Conservation (phyloP, 2,888 invertebrate species). For the Tupiocoris notatus region DNA sequence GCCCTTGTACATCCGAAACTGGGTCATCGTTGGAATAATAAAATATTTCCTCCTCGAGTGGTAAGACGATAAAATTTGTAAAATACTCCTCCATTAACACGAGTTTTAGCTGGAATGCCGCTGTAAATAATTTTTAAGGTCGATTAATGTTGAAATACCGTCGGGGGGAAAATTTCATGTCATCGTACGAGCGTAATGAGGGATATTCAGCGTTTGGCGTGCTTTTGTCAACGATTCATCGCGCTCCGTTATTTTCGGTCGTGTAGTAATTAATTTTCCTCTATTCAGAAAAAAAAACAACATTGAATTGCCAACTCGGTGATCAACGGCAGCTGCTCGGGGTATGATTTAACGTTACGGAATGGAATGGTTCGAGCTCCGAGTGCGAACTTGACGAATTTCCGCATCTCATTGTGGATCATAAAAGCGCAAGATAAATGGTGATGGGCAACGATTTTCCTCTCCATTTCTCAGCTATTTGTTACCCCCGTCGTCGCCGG, state of each 20-base stretch:
- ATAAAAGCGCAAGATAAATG: slow-evolving; percentile 23
- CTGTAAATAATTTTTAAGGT: too few species aligned
- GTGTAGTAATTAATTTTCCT: background rate
- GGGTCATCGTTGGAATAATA: too few species aligned
- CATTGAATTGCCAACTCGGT: background rate
- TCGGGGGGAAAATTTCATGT: too few species aligned
- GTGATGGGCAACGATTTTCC: slow-evolving; percentile 32
- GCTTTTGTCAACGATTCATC: background rate
- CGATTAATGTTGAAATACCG: too few species aligned
- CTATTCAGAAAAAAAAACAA: background rate
- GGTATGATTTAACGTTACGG: background rate
- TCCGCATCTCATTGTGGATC: slow-evolving; percentile 30
- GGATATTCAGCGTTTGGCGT: background rate
- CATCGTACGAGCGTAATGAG: too few species aligned
- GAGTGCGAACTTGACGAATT: slow-evolving; percentile 26
- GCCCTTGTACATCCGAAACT: too few species aligned
- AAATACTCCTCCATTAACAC: too few species aligned
- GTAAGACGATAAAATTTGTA: too few species aligned
- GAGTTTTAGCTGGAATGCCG: too few species aligned
- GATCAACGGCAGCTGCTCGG: background rate
- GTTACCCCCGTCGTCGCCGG: background rate
- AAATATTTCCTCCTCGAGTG: too few species aligned
- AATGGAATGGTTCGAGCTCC: background rate
- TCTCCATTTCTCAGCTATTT: slow-evolving; percentile 27
- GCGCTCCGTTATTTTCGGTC: background rate